Evolutionary conservation across 2,113 vertebrate species (phyloP).

Genomic region (Xerus inauris): DNA sequence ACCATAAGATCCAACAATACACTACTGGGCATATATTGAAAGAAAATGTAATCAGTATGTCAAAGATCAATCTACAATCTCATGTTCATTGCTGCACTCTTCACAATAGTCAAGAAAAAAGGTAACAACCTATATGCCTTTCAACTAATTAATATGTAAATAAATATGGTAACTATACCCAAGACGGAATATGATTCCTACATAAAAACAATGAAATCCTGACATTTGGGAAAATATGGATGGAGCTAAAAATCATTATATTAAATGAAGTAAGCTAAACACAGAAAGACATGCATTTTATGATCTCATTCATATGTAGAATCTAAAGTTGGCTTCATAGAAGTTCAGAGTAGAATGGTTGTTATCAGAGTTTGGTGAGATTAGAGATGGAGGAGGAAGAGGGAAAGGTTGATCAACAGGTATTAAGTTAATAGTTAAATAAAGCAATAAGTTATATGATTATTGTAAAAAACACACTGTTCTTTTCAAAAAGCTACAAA

Average conservation of each 20-base stretch:
- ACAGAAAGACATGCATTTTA: background rate
- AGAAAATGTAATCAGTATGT: background rate
- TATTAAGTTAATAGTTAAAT: background rate
- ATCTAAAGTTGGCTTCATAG: background rate
- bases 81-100: background rate
- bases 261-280: no score
- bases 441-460: background rate
- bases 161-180: background rate
- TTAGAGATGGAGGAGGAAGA: background rate
- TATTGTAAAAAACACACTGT: no score
- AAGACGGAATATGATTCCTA: background rate
- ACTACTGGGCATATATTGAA: background rate
- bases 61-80: background rate
- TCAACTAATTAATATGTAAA: background rate
- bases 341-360: background rate
- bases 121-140: background rate
- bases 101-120: background rate
- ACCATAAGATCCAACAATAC: background rate
- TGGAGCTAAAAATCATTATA: background rate
- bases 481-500: background rate
- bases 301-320: background rate
- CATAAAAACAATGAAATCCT: background rate
- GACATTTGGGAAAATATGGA: background rate
- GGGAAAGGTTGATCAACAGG: background rate
- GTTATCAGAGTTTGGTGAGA: accelerated